phyloP scores from a whole-genome alignment of 2,797 vertebrate species.

The Sciaenops ocellatus region DNA sequence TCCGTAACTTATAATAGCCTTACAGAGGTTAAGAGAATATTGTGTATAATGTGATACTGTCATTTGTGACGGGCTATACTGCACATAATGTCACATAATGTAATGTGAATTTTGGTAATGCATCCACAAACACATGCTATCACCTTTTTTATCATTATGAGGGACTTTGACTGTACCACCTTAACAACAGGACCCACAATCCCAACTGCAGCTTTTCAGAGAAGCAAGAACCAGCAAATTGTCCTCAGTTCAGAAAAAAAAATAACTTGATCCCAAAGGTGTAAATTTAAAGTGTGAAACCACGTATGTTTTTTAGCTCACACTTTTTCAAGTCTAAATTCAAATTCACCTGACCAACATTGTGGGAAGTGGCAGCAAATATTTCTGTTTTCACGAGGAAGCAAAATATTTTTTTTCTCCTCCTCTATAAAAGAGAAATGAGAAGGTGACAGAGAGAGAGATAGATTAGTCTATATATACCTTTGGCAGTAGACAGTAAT shows the following conservation, averaged over 20 bases:
- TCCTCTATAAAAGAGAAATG: constrained; percentile 2
- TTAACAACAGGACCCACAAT: background rate
- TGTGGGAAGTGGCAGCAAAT: background rate
- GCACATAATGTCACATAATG: constrained; percentile 9
- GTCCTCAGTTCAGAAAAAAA: background rate
- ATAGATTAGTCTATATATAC: constrained; percentile 24
- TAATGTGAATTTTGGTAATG: constrained; percentile 6
- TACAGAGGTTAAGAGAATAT: constrained; percentile 31
- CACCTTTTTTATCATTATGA: background rate
- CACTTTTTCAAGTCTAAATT: constrained; percentile 13
- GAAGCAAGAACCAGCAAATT: background rate
- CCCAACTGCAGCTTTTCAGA: background rate
- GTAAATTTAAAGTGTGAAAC: background rate
- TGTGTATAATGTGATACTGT: constrained; percentile 16
- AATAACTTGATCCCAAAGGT: background rate
- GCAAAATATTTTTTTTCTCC: constrained; percentile 15
- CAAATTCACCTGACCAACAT: background rate
- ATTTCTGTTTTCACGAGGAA: constrained; percentile 29
- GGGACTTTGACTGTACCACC: background rate
- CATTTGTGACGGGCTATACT: constrained; percentile 16
- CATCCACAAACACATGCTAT: constrained; percentile 1
- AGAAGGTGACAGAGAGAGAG: background rate
- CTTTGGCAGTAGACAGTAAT: constrained; percentile 21
- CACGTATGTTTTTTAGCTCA: background rate
- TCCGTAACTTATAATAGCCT: constrained; percentile 39